Evolutionary conservation across 2,888 invertebrate genomes (phyloP), one percentile per base, ranked within the genome.

Genomic region (Empis stercorea): DNA sequence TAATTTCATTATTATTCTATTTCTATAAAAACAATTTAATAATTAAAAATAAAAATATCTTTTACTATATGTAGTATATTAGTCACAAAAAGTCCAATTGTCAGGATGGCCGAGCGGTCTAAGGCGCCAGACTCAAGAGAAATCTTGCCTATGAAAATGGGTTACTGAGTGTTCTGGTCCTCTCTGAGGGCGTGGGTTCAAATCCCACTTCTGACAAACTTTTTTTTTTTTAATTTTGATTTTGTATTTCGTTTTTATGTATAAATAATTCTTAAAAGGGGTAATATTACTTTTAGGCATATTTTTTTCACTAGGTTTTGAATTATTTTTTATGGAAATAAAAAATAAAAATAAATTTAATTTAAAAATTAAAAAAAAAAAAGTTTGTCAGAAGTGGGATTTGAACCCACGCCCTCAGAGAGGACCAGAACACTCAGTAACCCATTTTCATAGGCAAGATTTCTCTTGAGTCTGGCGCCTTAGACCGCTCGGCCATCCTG

Each of bases 91-190:
- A 1, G 6, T 4, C 11, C 13, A 40, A 10, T 10, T 27, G 40
- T 40, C 40, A 40, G 40, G 40, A 40, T 40, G 40, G 40, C 40
- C 40, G 40, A 40, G 40, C 40, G 40, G 40, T 40, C 40, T 40
- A 40, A 40, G 40, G 40, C 40, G 40, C 40, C 40, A 40, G 40
- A 40, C 40, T 40, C 40, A 40, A 40, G 40, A 40, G 27, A 40
- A 40, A 40, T 40, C 40, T 40, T 40, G 27, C 40, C 40, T 40
- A 34, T 32, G 14, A 14, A 14, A 7, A n/a, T 13, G 14, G 40
- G 23, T 40, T n/a, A 23, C n/a, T 40, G 40, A 40, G 40, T 27
- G 40, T 40, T 40, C 40, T 40, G 40, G 40, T 40, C 40, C 40
- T 40, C 40, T n/a, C n/a, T 40, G 40, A 40, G 40, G 40, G 40